Evolutionary conservation across 2,888 invertebrate species (phyloP).

Genomic region (Melikaiella ostensackeni): DNA sequence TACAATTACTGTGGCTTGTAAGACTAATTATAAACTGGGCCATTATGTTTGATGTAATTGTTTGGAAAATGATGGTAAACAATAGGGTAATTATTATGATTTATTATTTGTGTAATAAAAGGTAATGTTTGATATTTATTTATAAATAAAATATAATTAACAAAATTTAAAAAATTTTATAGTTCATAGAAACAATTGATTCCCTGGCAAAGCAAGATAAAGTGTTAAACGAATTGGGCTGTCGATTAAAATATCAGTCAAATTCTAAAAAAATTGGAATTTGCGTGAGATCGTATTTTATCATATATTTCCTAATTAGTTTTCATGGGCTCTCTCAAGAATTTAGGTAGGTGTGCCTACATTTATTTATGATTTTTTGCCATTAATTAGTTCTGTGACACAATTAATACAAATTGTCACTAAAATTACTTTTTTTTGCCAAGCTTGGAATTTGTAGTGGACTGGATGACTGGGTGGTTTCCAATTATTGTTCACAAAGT

Average conservation of each 20-base stretch:
- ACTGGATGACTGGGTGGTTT: not conserved
- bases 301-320: not conserved
- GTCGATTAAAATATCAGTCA: constrained; percentile 38
- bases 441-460: not conserved
- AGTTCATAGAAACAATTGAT: constrained; percentile 33
- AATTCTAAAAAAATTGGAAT: constrained; percentile 6
- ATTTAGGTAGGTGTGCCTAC: not conserved
- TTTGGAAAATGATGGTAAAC: constrained; percentile 41
- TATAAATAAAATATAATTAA: not conserved
- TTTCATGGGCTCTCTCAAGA: not conserved
- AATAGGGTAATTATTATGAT: constrained; percentile 22
- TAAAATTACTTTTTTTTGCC: not conserved
- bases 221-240: constrained; percentile 30
- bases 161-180: not conserved
- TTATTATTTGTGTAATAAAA: not conserved
- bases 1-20: not conserved
- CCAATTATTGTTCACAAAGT: constrained; percentile 22
- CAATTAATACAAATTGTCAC: not conserved
- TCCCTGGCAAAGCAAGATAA: constrained; percentile 31
- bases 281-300: not conserved
- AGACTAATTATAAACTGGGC: not conserved
- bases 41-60: constrained; percentile 38
- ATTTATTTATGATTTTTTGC: not conserved
- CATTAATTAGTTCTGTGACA: not conserved
- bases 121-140: not conserved